phyloP scores from a whole-genome alignment of 92 coral and sea anemone genomes.

The Blastomussa wellsi region DNA sequence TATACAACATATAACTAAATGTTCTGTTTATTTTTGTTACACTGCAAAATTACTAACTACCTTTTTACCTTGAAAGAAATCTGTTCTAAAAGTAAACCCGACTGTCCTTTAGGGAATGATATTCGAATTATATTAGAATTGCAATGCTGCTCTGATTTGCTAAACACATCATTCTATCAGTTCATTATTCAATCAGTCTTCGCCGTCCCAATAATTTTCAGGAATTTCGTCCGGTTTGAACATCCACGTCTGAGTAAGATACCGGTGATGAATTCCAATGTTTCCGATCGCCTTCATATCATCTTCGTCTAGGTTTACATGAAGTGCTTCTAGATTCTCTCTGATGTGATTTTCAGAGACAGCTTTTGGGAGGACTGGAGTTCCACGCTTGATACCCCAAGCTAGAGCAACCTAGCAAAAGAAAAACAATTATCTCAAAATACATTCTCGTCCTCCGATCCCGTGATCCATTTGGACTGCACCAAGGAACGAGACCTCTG shows the following conservation, averaged over 20 bases:
- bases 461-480: too few species aligned
- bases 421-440: too few species aligned
- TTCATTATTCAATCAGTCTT: conserved; percentile 36
- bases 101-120: neutral
- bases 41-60: neutral
- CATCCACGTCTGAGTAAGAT: conserved; percentile 54
- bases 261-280: conserved; percentile 60
- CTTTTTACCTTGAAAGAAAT: too few species aligned
- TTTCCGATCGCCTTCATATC: conserved; percentile 72
- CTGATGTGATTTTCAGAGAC: conserved; percentile 69
- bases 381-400: conserved; percentile 73
- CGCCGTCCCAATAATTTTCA: conserved; percentile 70
- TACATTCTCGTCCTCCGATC: too few species aligned
- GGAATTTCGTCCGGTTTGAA: conserved; percentile 54
- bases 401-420: conserved; percentile 63
- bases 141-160: too few species aligned
- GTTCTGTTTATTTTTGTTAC: neutral
- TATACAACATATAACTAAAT: neutral
- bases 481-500: too few species aligned
- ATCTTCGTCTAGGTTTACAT: conserved; percentile 63
- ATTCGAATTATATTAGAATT: too few species aligned
- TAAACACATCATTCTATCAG: neutral
- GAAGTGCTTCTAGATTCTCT: conserved; percentile 63
- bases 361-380: conserved; percentile 81
- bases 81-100: neutral